These are phyloP conservation scores for Dione juno DNA, from an alignment of 2,888 invertebrate genomes.

Conservation along the genomic window DNA sequence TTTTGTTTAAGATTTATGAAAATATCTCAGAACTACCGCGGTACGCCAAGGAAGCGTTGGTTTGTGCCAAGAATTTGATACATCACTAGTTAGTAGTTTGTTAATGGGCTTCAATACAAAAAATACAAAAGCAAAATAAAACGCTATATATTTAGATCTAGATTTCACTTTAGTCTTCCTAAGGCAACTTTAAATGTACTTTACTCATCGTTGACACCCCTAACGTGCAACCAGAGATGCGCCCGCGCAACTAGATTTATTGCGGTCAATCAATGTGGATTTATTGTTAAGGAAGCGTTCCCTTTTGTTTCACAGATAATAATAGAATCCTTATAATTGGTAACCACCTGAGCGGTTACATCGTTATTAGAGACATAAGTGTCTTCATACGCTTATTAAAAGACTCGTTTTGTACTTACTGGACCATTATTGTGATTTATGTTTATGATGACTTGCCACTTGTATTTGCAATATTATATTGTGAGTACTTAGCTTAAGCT, in stretches of 20 bases:
- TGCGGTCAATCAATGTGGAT: constrained; percentile 83
- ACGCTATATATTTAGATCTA: neutral
- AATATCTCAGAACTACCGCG: no score
- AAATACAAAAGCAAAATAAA: no score
- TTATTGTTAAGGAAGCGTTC: constrained; percentile 79
- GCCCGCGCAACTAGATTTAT: constrained; percentile 76
- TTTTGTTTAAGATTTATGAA: neutral
- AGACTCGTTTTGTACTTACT: constrained; percentile 36
- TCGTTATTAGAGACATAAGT: constrained; percentile 41
- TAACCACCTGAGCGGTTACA: constrained; percentile 51
- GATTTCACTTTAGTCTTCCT: neutral
- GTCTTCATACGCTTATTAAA: constrained; percentile 46
- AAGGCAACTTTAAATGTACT: neutral
- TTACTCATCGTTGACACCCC: constrained; percentile 52
- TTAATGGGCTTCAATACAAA: no score
- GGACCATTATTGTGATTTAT: constrained; percentile 33
- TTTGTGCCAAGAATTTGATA: neutral
- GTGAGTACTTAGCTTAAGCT: neutral
- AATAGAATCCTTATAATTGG: constrained; percentile 77
- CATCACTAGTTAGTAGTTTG: no score
- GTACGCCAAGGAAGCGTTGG: no score
- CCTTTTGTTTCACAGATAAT: constrained; percentile 66
- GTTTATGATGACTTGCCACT: constrained; percentile 10
- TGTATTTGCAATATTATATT: neutral
- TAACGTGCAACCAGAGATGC: constrained; percentile 63